Evolutionary conservation across 2,888 invertebrate species (phyloP), one percentile per base, ranked within the genome.

Genomic region (Diaprepes abbreviatus): DNA sequence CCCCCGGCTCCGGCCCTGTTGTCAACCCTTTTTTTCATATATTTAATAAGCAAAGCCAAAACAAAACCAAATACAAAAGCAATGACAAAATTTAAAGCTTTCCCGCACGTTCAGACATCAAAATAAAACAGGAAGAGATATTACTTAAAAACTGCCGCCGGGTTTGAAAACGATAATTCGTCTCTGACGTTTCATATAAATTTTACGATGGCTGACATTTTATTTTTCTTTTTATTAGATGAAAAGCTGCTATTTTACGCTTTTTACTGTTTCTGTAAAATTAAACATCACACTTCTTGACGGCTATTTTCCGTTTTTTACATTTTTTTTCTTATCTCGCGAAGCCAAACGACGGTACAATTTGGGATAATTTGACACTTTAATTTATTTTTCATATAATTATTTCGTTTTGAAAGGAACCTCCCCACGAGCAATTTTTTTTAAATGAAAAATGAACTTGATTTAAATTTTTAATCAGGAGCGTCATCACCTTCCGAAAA

Each of bases 161-260:
- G 36, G 59, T 31, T 66, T 52, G 52, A 52, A 66, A 43, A 50
- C 66, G 59, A 58, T 66, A 59, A 66, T 59, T 66, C 59, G 52
- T 43, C 36, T 33, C 54, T 50, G 66, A 66, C 66, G 40, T 66
- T 59, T 59, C 52, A 43, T 52, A 66, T 66, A 66, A 66, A 66
- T 66, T 66, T 66, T 59, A 52, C 52, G 43, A 31, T 36, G 66
- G 66, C 66, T 52, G 66, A 66, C 66, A 59, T 50, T 50, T 66
- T 66, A 59, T 59, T 66, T 66, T 66, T 54, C 50, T 59, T 66
- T 54, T 66, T 66, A 66, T 66, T 66, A 66, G 66, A 59, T 52
- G 66, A 50, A 33, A 59, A 48, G 59, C 52, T 66, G 58, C 48
- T 50, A 66, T 66, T 66, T 66, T 50, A 28, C 35, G 48, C 66